These are phyloP conservation scores for Branchipolynoe longqiensis DNA, from an alignment of 2,888 invertebrate genomes.

Conservation along the genomic window DNA sequence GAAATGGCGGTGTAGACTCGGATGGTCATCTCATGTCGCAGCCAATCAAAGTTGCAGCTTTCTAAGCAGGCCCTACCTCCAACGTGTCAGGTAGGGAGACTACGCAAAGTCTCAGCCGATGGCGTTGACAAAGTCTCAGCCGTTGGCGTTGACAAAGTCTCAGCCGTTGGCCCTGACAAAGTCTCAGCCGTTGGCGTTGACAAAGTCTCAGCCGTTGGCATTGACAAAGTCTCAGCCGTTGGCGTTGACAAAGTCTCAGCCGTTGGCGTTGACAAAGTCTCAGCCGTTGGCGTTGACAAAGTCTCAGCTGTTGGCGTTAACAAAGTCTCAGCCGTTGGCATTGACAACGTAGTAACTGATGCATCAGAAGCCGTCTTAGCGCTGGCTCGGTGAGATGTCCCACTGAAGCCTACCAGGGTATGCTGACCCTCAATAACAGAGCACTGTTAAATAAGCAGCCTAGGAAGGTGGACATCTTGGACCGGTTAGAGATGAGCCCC, in stretches of 20 bases:
- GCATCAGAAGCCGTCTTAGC: constrained; percentile 54
- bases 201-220: too few species aligned
- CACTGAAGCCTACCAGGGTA: background rate
- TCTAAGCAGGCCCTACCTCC: constrained; percentile 66
- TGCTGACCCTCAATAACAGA: constrained; percentile 15
- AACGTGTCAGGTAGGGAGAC: constrained; percentile 67
- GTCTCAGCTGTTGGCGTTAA: too few species aligned
- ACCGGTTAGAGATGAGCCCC: background rate
- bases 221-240: too few species aligned
- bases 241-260: too few species aligned
- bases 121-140: too few species aligned
- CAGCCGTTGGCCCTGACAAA: too few species aligned
- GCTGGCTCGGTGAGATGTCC: constrained; percentile 16
- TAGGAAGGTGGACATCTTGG: constrained; percentile 13
- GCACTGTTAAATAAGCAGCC: constrained; percentile 6
- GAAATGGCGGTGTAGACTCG: constrained; percentile 2
- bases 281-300: too few species aligned
- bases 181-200: too few species aligned
- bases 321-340: too few species aligned
- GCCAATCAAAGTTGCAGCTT: constrained; percentile 54
- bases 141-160: too few species aligned
- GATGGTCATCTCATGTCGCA: constrained; percentile 22
- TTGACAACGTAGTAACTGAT: constrained; percentile 17
- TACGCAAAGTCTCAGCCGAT: too few species aligned
- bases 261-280: too few species aligned